phyloP scores from a whole-genome alignment of 2,888 invertebrate species.

The Tuta absoluta region DNA sequence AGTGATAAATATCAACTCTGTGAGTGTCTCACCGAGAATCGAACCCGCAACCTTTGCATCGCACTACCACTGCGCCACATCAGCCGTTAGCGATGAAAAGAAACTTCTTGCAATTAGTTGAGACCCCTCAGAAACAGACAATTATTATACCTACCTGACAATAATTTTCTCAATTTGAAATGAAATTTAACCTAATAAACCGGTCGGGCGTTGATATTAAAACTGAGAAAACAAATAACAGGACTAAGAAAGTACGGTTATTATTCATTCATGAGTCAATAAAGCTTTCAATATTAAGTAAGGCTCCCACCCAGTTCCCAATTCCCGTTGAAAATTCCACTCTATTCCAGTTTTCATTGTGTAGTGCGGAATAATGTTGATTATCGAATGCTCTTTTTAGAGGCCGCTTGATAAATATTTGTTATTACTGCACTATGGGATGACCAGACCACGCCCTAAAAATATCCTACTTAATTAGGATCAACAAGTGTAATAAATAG shows the following conservation, averaged over 20 bases:
- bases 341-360: background rate
- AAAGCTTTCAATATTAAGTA: constrained; percentile 30
- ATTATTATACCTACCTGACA: no score
- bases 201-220: background rate
- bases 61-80: no score
- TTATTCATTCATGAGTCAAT: constrained; percentile 39
- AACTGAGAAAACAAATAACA: constrained; percentile 6
- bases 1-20: no score
- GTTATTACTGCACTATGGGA: background rate
- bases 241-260: constrained; percentile 22
- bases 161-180: no score
- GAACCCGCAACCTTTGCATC: no score
- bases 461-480: no score
- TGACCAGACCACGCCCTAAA: no score
- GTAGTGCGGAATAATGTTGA: background rate
- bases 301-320: constrained; percentile 9
- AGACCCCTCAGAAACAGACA: no score
- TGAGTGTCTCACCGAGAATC: no score
- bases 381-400: background rate
- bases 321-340: constrained; percentile 1
- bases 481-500: no score
- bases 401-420: constrained; percentile 1
- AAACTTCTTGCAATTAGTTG: no score
- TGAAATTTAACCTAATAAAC: constrained; percentile 8
- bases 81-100: no score